Base-by-base conservation (phyloP, 2,797 vertebrate genomes). In the Uromys caudimaculatus region DNA sequence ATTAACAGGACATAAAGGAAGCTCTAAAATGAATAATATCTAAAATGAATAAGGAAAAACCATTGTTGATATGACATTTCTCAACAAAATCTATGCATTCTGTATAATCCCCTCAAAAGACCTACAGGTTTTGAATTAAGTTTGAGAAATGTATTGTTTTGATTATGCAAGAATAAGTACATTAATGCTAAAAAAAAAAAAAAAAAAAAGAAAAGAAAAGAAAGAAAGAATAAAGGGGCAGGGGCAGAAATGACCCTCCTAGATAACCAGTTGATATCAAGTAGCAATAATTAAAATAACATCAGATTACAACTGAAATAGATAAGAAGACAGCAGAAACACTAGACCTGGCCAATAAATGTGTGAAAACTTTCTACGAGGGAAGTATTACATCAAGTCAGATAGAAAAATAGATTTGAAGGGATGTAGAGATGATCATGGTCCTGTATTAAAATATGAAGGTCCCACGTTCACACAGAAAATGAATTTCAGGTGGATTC, bases 21-120 rank as follows among this genome's bases (percentile, higher is more conserved):
- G 71, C 11, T 50, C 35, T 89, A 52, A 94, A 89, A 82, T 78
- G 7, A 79, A 35, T 4, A 71, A 41, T 23, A 82, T 21, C n/a
- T n/a, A n/a, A n/a, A n/a, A n/a, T n/a, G n/a, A n/a, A n/a, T 91
- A 81, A 35, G 56, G n/a, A 91, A 90, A 91, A 92, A 56, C 17
- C 32, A 96, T 19, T 32, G 41, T 24, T 24, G 58, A 71, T 16
- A 85, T 3, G 32, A 56, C 52, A 11, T 92, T 94, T 90, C 41
- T 82, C 60, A 86, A n/a, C 81, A 87, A 90, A 91, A 82, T 64
- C 58, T 64, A 9, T 60, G 47, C 1, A 60, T 54, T 90, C n/a
- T 79, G 11, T 21, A 5, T 3, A 86, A 85, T 29, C 6, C 2
- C 5, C 21, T 52, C 17, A 54, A 91, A 96, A 85, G 23, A 76